Percentiles rank a stretch among this genome's conserved stretches.
phyloP scores from a whole-genome alignment of 2,797 vertebrate species.

The Brachyalestes nurse region DNA sequence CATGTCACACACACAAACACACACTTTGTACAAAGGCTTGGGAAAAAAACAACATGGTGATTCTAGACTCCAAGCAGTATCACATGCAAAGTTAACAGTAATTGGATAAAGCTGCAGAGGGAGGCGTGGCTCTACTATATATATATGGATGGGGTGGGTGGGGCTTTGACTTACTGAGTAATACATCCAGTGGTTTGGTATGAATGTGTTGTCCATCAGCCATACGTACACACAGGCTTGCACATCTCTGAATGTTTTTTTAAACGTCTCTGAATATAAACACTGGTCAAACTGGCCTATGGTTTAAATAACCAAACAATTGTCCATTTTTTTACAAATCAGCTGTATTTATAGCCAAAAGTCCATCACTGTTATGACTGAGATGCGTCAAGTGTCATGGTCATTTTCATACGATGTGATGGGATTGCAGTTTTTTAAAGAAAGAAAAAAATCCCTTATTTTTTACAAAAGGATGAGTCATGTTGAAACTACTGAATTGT shows the following conservation, averaged over 20 bases:
- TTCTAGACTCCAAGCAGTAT: constrained; percentile 51
- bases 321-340: constrained; percentile 45
- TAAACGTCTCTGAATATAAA: constrained; percentile 63
- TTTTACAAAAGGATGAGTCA: constrained; percentile 64
- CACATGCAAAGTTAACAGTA: constrained; percentile 42
- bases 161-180: constrained; percentile 16
- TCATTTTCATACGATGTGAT: constrained; percentile 49
- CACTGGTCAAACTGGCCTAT: constrained; percentile 71
- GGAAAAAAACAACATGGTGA: constrained; percentile 8
- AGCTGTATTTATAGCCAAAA: constrained; percentile 55
- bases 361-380: constrained; percentile 63
- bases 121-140: neutral
- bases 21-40: constrained; percentile 20
- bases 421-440: constrained; percentile 42
- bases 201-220: constrained; percentile 33
- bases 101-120: constrained; percentile 23
- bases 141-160: neutral
- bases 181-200: constrained; percentile 43
- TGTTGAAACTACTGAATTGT: constrained; percentile 80
- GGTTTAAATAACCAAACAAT: constrained; percentile 65
- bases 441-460: constrained; percentile 47
- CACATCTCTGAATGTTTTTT: constrained; percentile 36
- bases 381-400: constrained; percentile 52
- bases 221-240: neutral
- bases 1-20: constrained; percentile 1